Conservation (phyloP, 2,797 vertebrate species). For the Oreochromis grahami region DNA sequence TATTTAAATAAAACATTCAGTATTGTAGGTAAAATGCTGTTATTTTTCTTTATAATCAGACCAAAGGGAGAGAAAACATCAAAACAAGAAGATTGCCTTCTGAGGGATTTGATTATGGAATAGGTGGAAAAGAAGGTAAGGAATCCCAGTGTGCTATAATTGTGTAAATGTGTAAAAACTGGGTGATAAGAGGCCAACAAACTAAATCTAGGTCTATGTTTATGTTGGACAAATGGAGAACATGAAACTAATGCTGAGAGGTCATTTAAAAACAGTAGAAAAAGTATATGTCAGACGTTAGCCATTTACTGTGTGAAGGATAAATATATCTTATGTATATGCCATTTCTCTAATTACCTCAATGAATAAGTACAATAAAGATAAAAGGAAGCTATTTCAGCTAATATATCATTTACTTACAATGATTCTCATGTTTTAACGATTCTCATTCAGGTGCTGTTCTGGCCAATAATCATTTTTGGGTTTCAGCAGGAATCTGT, state of each 20-base stretch:
- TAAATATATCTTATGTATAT: background rate
- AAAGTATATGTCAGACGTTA: background rate
- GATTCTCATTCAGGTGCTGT: no score
- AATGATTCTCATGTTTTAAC: no score
- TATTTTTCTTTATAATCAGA: background rate
- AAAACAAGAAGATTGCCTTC: background rate
- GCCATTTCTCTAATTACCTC: background rate
- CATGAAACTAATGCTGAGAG: background rate
- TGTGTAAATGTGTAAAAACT: background rate
- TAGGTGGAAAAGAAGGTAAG: background rate
- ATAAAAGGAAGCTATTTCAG: background rate
- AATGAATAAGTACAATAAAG: background rate
- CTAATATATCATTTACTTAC: background rate
- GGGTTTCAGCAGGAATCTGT: no score
- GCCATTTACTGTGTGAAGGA: background rate
- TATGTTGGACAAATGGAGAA: background rate
- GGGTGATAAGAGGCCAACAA: fast-evolving
- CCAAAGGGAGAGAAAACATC: background rate
- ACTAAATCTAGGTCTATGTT: background rate
- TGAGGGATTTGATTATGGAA: background rate
- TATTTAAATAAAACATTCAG: background rate
- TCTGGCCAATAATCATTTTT: no score
- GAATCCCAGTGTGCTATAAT: background rate
- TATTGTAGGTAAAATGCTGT: background rate
- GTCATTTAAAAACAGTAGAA: background rate